Base-by-base conservation (phyloP, 2,797 vertebrate genomes). In the Melanotaenia boesemani region DNA sequence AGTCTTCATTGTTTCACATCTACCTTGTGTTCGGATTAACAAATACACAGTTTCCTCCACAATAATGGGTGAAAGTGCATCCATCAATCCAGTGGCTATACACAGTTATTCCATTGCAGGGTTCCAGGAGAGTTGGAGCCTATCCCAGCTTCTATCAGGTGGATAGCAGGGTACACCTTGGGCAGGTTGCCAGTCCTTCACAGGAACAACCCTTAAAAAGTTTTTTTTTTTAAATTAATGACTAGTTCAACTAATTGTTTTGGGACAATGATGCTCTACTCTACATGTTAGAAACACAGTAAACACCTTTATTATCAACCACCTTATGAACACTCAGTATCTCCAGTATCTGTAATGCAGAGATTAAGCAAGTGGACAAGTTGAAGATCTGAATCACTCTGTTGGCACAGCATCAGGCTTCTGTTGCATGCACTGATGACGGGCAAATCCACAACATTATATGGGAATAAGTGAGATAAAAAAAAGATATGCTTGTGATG, bases 381-480 rank as follows among this genome's bases (percentile, higher is more conserved):
- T 58, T 85, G 16, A 54, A 81, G 41, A 77, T 63, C 66, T 61
- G 50, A 62, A 74, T 79, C n/a, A 64, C 32, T 63, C 41, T 55
- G 22, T 39, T 71, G 72, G 54, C 64, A 76, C 50, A 52, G 50
- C 55, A 37, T 70, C 60, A 59, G 58, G 50, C 34, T 39, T 60
- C 58, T 18, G 15, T 24, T 24, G 22, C 55, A 63, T n/a, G 62
- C 64, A 62, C 13, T 26, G 41, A 52, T 74, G 54, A 62, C 36
- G 70, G 52, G 37, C 22, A 57, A 46, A 74, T 77, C 52, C 5
- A 58, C 46, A 65, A 48, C 28, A 63, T 36, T 72, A 71, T 67
- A 68, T 11, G 28, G 50, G 62, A 77, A 58, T 11, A 65, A 80
- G 13, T 24, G 44, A 69, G 44, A 56, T 50, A 44, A 44, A 59